Evolutionary conservation across 2,888 invertebrate genomes (phyloP).

Genomic region (Noctua janthina): DNA sequence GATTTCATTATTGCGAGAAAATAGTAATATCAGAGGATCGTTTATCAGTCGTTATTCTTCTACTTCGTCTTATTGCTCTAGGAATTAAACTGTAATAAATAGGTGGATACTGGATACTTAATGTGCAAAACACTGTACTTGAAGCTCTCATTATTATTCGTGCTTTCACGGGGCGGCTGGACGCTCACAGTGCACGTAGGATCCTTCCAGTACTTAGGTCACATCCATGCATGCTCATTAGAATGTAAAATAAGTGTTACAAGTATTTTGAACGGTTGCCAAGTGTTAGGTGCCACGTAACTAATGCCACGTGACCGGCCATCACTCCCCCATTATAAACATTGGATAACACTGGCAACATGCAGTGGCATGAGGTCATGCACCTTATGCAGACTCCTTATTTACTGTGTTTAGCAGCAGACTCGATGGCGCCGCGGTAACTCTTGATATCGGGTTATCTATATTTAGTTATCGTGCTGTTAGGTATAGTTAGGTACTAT

Average conservation of each 20-base stretch:
- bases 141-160: constrained; percentile 70
- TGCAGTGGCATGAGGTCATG: constrained; percentile 81
- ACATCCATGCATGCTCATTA: constrained; percentile 77
- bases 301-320: constrained; percentile 76
- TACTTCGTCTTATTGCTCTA: constrained; percentile 16
- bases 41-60: constrained; percentile 10
- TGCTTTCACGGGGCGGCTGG: constrained; percentile 70
- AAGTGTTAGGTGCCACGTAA: constrained; percentile 81
- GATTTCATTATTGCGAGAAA: constrained; percentile 34
- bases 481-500: constrained; percentile 68
- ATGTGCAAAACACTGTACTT: constrained; percentile 57
- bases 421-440: constrained; percentile 81
- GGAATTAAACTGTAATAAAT: constrained; percentile 40
- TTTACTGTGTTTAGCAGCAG: constrained; percentile 76
- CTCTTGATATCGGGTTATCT: constrained; percentile 79
- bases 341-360: constrained; percentile 80
- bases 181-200: constrained; percentile 75
- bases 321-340: constrained; percentile 82
- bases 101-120: constrained; percentile 30
- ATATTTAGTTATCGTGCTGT: constrained; percentile 77
- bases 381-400: constrained; percentile 80
- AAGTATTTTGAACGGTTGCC: constrained; percentile 83
- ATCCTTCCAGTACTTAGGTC: constrained; percentile 80
- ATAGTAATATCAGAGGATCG: constrained; percentile 25
- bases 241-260: constrained; percentile 84